phyloP scores from a whole-genome alignment of 2,888 invertebrate species.

The Drosophila demipolita region DNA sequence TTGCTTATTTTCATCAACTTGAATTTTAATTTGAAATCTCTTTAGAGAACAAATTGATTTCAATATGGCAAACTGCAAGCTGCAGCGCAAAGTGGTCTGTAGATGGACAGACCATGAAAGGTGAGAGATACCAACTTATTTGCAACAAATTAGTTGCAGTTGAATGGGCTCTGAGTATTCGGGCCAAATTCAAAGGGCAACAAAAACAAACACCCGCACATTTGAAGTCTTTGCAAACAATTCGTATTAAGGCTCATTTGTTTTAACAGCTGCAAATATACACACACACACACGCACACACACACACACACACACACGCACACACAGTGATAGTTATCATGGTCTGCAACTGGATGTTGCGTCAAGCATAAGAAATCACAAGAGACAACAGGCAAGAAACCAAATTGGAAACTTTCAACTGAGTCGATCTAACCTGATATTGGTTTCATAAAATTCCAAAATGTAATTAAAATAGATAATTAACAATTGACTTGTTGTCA shows the following conservation, averaged over 20 bases:
- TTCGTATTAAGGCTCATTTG: constrained; percentile 83
- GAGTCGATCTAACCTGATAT: constrained; percentile 5
- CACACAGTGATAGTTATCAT: not conserved
- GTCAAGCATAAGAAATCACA: constrained; percentile 25
- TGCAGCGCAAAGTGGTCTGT: constrained; percentile 28
- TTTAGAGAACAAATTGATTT: not conserved
- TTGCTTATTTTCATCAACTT: not conserved
- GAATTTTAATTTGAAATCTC: not conserved
- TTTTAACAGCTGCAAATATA: constrained; percentile 81
- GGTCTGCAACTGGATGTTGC: constrained; percentile 13
- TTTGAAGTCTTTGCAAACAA: constrained; percentile 71
- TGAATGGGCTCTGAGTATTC: constrained; percentile 66
- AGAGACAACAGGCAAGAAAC: constrained; percentile 30
- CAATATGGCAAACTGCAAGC: constrained; percentile 31
- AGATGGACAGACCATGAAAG: constrained; percentile 6
- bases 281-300: constrained; percentile 12
- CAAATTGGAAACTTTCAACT: constrained; percentile 33
- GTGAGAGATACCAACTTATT: constrained; percentile 39
- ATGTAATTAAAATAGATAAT: not conserved
- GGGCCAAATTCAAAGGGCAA: constrained; percentile 31
- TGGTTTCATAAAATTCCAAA: not conserved
- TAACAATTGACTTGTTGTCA: not conserved
- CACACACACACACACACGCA: not conserved
- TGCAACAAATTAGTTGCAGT: constrained; percentile 72
- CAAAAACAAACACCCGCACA: constrained; percentile 61